A percentile compares a stretch with the other conserved stretches of the same genome.
Evolutionary conservation across 1,140 invertebrate genomes (phyloP).

Genomic region (Caenorhabditis brenneri): DNA sequence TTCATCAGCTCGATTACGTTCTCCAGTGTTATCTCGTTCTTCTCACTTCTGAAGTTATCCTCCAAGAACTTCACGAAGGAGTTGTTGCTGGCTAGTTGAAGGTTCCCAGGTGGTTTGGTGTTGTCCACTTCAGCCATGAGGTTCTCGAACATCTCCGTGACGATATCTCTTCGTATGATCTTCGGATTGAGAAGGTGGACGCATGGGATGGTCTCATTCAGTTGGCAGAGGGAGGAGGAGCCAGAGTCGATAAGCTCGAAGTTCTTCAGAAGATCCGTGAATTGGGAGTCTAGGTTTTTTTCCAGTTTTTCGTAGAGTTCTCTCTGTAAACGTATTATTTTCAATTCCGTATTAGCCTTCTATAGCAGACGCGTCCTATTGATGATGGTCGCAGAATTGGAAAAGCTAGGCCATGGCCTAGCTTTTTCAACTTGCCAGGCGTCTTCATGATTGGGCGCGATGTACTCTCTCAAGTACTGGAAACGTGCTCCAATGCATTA

Average conservation of each 20-base stretch:
- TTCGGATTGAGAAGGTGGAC: background rate
- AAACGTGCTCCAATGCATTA: no score
- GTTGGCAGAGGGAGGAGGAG: background rate
- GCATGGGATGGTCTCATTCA: background rate
- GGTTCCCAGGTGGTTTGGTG: background rate
- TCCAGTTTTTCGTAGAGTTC: slow-evolving; percentile 49
- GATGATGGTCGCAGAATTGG: no score
- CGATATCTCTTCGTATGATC: background rate
- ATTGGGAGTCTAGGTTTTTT: slow-evolving; percentile 36
- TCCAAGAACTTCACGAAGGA: slow-evolving; percentile 9
- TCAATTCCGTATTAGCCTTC: no score
- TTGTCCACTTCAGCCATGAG: slow-evolving; percentile 34
- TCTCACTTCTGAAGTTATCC: background rate
- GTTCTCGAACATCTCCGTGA: background rate
- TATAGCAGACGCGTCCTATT: no score
- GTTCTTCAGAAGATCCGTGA: slow-evolving; percentile 29
- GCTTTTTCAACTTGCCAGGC: no score
- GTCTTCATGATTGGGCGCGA: no score
- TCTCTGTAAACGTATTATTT: background rate
- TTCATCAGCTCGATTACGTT: background rate
- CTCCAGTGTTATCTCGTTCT: slow-evolving; percentile 7
- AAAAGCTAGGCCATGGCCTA: no score
- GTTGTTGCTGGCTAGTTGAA: background rate
- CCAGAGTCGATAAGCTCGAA: slow-evolving; percentile 11
- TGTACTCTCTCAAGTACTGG: no score